Percentiles rank a stretch among this genome's conserved stretches.
Evolutionary conservation across 2,113 vertebrate genomes (phyloP).

Genomic region (Melanotaenia duboulayi): DNA sequence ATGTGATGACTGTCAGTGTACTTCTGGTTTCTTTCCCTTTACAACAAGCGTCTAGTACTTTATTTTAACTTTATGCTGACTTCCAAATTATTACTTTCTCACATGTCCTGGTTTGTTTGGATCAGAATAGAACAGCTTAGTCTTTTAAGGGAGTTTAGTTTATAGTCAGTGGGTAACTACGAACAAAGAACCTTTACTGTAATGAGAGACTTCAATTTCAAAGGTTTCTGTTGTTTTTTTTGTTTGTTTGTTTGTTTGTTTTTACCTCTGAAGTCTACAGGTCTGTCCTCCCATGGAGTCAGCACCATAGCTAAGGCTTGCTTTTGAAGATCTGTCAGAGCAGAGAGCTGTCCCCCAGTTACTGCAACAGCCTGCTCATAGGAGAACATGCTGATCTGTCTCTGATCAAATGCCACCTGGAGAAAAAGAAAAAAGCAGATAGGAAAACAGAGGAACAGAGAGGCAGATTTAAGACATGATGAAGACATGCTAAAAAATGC

Average conservation of each 20-base stretch:
- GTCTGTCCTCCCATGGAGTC: constrained; percentile 76
- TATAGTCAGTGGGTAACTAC: background rate
- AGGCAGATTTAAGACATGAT: background rate
- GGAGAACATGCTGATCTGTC: constrained; percentile 81
- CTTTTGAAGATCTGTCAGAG: constrained; percentile 71
- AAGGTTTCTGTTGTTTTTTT: background rate
- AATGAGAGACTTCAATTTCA: background rate
- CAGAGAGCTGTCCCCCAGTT: constrained; percentile 67
- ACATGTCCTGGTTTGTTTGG: no score
- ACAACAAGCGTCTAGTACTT: no score
- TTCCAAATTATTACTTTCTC: no score
- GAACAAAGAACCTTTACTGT: background rate
- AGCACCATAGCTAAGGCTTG: constrained; percentile 82
- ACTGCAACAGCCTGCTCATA: constrained; percentile 84
- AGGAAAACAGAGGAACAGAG: background rate
- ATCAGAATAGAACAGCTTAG: no score
- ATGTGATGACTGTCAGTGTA: background rate
- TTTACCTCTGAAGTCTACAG: constrained; percentile 78
- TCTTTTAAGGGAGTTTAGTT: no score
- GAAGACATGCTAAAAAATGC: background rate
- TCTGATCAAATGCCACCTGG: constrained; percentile 79
- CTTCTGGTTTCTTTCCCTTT: background rate
- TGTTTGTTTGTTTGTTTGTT: no score
- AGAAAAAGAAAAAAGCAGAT: constrained; percentile 3
- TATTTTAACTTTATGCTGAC: no score